Evolutionary conservation across 1,140 invertebrate species (phyloP), one percentile per base, ranked within the genome.

Genomic region (Schlechtendalia chinensis): DNA sequence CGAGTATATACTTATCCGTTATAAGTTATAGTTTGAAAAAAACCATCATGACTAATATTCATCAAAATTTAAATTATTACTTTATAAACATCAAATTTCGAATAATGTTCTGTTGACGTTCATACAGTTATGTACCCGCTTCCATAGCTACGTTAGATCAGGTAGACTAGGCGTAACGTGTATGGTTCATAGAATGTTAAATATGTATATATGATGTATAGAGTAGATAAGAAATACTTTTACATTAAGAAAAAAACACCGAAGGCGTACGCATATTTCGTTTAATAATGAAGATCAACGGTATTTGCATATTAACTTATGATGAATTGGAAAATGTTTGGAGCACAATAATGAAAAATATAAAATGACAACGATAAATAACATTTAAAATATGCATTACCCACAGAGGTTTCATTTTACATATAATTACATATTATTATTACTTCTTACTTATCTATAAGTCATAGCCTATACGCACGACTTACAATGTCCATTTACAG

Each of bases 301-400:
- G 61, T 63, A 63, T 63, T 63, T 63, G 32, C 29, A 63, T 32
- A 63, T 32, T n/a, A 32, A 63, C 29, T 17, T 32, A 32, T 17
- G 61, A 11, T 32, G 4, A 32, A 63, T 63, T 32, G 17, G 17
- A 32, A n/a, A 63, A 63, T 8, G 16, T n/a, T 63, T 8, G 17
- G 29, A 32, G 61, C 17, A 32, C 27, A 11, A n/a, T 29, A 19
- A 59, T n/a, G 29, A 65, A 67, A 67, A 45, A 67, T 10, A 67
- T 39, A n/a, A n/a, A 22, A 67, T 67, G 29, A 45, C 63, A 39
- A 67, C 32, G 32, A 67, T 67, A 67, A 67, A 67, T 67, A 45
- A 67, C n/a, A 1, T 67, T 50, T 5, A 39, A n/a, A 22, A 39
- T 45, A 5, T 45, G 14, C 19, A 14, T 67, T 67, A 67, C 32